These are phyloP conservation scores for Archilochus colubris DNA, from an alignment of 2,113 vertebrate genomes.

Conservation along the genomic window DNA sequence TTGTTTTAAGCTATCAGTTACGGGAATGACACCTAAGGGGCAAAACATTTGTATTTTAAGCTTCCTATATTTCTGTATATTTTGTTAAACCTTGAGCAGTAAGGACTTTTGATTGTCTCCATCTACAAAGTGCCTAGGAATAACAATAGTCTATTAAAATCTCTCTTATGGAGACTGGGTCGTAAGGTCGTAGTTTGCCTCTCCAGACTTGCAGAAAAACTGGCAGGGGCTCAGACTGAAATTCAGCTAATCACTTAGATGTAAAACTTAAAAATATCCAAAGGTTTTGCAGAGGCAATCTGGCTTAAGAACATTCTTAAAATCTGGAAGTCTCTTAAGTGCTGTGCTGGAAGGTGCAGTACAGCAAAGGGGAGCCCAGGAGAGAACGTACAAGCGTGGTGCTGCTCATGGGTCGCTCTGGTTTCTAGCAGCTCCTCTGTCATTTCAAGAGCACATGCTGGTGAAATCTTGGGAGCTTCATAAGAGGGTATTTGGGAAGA, in stretches of 20 bases:
- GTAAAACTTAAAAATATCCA: background rate
- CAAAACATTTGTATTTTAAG: background rate
- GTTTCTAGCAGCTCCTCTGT: background rate
- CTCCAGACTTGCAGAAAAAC: background rate
- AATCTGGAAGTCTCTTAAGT: background rate
- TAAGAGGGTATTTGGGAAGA: background rate
- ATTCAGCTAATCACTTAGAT: background rate
- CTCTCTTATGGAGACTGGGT: background rate
- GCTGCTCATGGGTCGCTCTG: fast-evolving
- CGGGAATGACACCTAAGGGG: background rate
- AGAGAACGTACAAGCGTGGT: fast-evolving
- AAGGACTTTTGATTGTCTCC: background rate
- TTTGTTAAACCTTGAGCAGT: background rate
- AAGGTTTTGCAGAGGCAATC: background rate
- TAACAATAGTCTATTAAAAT: background rate
- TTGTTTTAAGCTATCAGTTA: background rate
- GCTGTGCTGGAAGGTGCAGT: background rate
- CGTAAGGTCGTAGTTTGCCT: background rate
- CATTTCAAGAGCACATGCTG: background rate
- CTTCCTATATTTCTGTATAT: background rate
- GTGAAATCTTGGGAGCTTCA: background rate
- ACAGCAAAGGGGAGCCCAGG: background rate
- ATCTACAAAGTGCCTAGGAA: background rate
- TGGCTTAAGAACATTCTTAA: background rate
- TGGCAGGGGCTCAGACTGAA: background rate